These are phyloP conservation scores for Neolamprologus falcicula DNA, from an alignment of 2,113 vertebrate genomes.

Conservation along the genomic window DNA sequence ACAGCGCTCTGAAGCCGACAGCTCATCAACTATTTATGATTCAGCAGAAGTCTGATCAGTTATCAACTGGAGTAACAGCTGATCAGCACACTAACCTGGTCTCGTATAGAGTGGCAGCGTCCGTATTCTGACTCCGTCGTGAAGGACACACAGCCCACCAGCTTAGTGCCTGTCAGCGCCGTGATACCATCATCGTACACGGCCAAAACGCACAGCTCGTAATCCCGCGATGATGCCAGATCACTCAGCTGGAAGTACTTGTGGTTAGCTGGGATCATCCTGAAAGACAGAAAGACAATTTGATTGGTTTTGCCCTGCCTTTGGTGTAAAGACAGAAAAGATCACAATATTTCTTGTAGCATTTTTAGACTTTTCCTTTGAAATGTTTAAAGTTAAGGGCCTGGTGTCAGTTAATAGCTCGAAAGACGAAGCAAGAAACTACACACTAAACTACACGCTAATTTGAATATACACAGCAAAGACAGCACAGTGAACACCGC, in stretches of 20 bases:
- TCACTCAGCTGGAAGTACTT: slow-evolving; percentile 75
- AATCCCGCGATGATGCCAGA: slow-evolving; percentile 74
- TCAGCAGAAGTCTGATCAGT: background rate
- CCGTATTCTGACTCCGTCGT: slow-evolving; percentile 71
- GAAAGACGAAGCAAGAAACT: background rate
- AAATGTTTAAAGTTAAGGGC: background rate
- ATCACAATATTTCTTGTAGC: background rate
- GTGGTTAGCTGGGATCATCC: slow-evolving; percentile 78
- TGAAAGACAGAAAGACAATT: background rate
- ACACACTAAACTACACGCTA: too few relatives aligned
- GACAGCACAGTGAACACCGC: background rate
- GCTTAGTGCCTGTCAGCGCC: slow-evolving; percentile 71
- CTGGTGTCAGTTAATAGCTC: background rate
- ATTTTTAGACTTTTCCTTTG: background rate
- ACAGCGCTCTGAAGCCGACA: background rate
- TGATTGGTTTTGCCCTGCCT: background rate
- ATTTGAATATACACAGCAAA: background rate
- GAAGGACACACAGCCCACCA: slow-evolving; percentile 78
- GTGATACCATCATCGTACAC: slow-evolving; percentile 79
- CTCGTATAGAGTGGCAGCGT: slow-evolving; percentile 75
- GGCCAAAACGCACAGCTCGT: slow-evolving; percentile 77
- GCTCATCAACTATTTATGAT: background rate
- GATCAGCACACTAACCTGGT: slow-evolving; percentile 53
- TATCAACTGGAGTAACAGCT: background rate
- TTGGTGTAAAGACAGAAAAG: background rate